A percentile compares a stretch with the other conserved stretches of the same genome.
phyloP scores from a whole-genome alignment of 1,140 invertebrate genomes.

The Proales similis region DNA sequence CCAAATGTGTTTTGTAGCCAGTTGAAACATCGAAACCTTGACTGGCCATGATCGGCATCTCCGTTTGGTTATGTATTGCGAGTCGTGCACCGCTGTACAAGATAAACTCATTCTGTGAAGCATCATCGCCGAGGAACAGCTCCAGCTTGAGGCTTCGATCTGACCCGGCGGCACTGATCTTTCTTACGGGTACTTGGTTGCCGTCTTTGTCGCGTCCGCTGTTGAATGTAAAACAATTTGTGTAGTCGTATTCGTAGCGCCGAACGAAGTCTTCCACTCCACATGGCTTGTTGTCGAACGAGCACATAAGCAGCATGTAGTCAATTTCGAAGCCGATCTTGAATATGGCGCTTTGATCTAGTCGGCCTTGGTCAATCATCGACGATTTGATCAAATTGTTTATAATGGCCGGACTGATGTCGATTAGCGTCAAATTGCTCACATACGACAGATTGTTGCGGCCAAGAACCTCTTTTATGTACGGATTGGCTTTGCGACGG shows the following conservation, averaged over 20 bases:
- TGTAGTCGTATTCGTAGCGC: conserved; percentile 36
- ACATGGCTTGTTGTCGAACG: conserved; percentile 38
- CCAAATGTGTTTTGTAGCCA: conserved; percentile 25
- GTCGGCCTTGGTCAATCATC: not conserved
- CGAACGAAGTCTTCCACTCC: conserved; percentile 32
- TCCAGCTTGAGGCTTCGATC: conserved; percentile 31
- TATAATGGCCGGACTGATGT: conserved; percentile 25
- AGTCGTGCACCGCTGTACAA: conserved; percentile 14
- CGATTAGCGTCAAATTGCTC: conserved; percentile 17
- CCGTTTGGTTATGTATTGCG: conserved; percentile 28
- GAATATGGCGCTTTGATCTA: not conserved
- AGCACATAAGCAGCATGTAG: conserved; percentile 36
- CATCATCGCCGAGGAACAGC: conserved; percentile 20
- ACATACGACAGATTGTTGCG: conserved; percentile 39
- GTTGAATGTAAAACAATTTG: conserved; percentile 39
- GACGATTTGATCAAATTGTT: conserved; percentile 39
- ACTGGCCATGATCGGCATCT: conserved; percentile 4
- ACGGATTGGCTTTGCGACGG: conserved; percentile 34
- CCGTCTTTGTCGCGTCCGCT: conserved; percentile 34
- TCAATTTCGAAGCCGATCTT: conserved; percentile 21
- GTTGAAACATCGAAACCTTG: conserved; percentile 25
- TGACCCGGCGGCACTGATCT: conserved; percentile 23
- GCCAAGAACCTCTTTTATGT: conserved; percentile 40
- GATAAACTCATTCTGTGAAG: conserved; percentile 26
- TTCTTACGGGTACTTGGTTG: conserved; percentile 22